These are phyloP conservation scores for Cerastoderma edule DNA, from an alignment of 2,888 invertebrate genomes.

Conservation along the genomic window DNA sequence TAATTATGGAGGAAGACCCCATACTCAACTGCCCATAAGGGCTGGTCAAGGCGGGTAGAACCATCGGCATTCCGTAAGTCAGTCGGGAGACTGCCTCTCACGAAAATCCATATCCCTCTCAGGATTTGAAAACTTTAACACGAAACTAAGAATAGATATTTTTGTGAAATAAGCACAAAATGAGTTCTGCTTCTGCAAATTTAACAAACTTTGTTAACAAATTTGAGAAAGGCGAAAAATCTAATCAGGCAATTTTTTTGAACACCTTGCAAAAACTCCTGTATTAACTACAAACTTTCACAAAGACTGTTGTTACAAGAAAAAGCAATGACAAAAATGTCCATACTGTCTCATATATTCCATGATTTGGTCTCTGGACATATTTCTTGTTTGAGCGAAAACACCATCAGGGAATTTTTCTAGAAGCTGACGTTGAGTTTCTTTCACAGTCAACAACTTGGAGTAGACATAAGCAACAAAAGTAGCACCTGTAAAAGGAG, in stretches of 20 bases:
- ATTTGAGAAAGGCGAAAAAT: neutral
- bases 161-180: neutral
- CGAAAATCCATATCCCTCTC: too few relatives aligned
- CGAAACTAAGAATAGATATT: too few relatives aligned
- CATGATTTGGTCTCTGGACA: neutral
- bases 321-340: neutral
- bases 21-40: too few relatives aligned
- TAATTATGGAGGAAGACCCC: too few relatives aligned
- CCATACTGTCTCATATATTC: conserved; percentile 16
- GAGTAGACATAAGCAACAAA: neutral
- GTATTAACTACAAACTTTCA: neutral
- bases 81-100: too few relatives aligned
- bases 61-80: too few relatives aligned
- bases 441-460: neutral
- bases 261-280: neutral
- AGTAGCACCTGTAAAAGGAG: neutral
- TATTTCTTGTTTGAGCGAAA: conserved; percentile 1
- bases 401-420: conserved; percentile 13
- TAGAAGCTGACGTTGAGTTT: neutral
- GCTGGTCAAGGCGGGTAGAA: too few relatives aligned
- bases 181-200: neutral
- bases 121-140: too few relatives aligned
- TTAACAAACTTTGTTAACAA: neutral
- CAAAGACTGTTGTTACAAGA: neutral
- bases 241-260: neutral